phyloP scores from a whole-genome alignment of 1,140 invertebrate genomes.

The Telenomus remus region DNA sequence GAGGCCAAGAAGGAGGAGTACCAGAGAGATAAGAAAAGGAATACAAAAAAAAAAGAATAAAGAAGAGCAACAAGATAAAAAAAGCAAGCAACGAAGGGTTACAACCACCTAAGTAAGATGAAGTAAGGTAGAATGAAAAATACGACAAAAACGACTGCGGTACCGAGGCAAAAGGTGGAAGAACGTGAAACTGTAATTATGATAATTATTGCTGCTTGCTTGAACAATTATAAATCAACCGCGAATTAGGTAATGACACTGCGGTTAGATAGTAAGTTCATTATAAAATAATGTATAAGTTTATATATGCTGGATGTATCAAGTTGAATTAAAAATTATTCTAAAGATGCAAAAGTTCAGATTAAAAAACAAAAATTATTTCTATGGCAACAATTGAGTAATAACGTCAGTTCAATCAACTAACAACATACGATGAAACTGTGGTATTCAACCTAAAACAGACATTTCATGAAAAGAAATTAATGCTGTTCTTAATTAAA shows the following conservation, averaged over 20 bases:
- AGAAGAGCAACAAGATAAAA: constrained; percentile 56
- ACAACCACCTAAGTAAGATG: constrained; percentile 59
- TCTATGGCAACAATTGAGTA: too few species aligned
- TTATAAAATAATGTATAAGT: too few species aligned
- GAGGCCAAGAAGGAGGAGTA: constrained; percentile 59
- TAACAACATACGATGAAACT: too few species aligned
- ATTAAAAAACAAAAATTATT: too few species aligned
- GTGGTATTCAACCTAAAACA: too few species aligned
- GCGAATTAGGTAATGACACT: constrained; percentile 70
- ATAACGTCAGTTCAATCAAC: too few species aligned
- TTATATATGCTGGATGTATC: too few species aligned
- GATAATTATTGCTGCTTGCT: constrained; percentile 66
- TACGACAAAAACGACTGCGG: constrained; percentile 49
- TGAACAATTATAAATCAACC: constrained; percentile 72
- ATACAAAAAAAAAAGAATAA: constrained; percentile 53
- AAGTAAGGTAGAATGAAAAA: constrained; percentile 62
- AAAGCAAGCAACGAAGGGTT: constrained; percentile 61
- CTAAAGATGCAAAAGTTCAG: too few species aligned
- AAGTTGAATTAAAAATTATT: too few species aligned
- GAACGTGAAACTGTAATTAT: constrained; percentile 70
- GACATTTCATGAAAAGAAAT: too few species aligned
- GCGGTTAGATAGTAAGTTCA: constrained; percentile 56
- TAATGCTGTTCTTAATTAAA: too few species aligned
- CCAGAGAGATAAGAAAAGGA: constrained; percentile 53
- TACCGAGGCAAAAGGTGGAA: constrained; percentile 51